Conservation (phyloP, 1,140 invertebrate genomes). For the Atta texana region DNA sequence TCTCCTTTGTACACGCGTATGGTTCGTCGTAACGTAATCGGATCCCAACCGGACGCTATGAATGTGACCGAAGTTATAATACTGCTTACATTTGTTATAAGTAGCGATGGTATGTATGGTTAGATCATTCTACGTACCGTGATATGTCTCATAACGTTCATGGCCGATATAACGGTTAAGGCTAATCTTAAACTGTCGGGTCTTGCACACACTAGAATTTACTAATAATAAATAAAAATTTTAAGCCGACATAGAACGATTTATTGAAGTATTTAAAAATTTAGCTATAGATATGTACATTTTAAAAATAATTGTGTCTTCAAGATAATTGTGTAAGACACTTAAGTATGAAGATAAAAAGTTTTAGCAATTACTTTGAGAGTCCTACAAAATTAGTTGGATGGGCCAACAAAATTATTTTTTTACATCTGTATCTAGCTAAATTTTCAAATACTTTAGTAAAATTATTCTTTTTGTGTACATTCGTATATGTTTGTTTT, state of each 20-base stretch:
- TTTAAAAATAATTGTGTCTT: no score
- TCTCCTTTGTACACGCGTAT: conserved; percentile 11
- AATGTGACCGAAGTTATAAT: conserved; percentile 33
- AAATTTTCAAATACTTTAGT: no score
- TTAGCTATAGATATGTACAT: no score
- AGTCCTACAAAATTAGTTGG: no score
- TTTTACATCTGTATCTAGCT: no score
- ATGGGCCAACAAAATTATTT: no score
- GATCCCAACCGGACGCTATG: conserved; percentile 24
- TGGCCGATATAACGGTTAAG: not conserved
- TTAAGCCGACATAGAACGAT: not conserved
- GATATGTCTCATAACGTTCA: not conserved
- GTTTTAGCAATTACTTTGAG: no score
- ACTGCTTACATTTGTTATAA: conserved; percentile 56
- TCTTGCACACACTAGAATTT: not conserved
- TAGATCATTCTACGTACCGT: conserved; percentile 30
- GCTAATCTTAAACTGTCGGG: not conserved
- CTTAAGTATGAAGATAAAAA: no score
- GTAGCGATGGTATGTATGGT: conserved; percentile 46
- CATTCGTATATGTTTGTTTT: not conserved
- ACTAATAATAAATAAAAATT: not conserved
- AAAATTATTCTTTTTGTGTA: no score
- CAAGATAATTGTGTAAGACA: no score
- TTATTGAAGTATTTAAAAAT: no score
- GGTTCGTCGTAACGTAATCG: conserved; percentile 57